Base-by-base conservation (phyloP, 2,888 invertebrate genomes). In the Sceliomorpha sp. region DNA sequence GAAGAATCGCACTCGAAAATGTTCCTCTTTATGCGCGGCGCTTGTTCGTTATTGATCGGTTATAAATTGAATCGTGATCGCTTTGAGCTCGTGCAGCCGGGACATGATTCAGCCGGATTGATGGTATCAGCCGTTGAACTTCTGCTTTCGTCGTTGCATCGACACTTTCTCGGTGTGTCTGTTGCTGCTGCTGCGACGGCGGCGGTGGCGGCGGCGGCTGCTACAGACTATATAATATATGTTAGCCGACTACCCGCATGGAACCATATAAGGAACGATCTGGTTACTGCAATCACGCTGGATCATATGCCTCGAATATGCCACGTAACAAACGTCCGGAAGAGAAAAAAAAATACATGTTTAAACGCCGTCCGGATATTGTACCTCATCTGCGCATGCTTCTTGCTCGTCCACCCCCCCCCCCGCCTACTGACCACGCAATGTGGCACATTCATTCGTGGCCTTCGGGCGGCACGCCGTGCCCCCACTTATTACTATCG, bases 191-290 rank as follows among this genome's bases (percentile, higher is more conserved):
- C n/a, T n/a, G n/a, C n/a, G n/a, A n/a, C n/a, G n/a, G n/a, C n/a
- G n/a, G n/a, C n/a, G n/a, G n/a, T n/a, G n/a, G n/a, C n/a, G n/a
- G n/a, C n/a, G n/a, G n/a, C n/a, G n/a, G n/a, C n/a, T n/a, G n/a
- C 37, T 40, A 39, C 31, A 20, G 15, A 39, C 29, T n/a, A 29
- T 29, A 29, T 29, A 29, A 3, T n/a, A 29, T 29, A 29, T 29
- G 8, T 29, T 29, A n/a, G 29, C 20, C 3, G 2, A 20, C 24
- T 32, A 15, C 36, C 36, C 29, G 29, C 8, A 29, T 15, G 26
- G 20, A 12, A 40, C 59, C 64, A 60, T 73, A 75, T 76, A 70
- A 69, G 71, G 74, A 73, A 73, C 74, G 72, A 74, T 78, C 77
- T 74, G 73, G 75, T 78, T 78, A 70, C 64, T 66, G 36, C 53